A percentile compares a stretch with the other conserved stretches of the same genome.
These are phyloP conservation scores for Progne subis DNA, from an alignment of 2,113 vertebrate genomes.

Conservation along the genomic window DNA sequence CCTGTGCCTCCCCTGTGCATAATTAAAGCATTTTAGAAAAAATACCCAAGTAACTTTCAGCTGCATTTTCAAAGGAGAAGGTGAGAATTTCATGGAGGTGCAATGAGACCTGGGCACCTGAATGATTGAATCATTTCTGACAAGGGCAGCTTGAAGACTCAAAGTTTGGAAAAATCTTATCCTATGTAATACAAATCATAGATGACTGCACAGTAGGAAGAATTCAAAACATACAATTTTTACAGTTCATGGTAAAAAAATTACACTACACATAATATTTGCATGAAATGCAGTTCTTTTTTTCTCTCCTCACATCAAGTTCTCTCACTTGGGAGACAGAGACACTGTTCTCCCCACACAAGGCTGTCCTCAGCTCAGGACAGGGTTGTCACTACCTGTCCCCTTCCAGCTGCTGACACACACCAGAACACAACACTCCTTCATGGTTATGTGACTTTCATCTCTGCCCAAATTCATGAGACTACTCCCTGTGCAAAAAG, in stretches of 20 bases:
- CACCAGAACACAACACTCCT: background rate
- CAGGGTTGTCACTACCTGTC: background rate
- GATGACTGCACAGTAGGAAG: background rate
- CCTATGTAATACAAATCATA: background rate
- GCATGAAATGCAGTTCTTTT: background rate
- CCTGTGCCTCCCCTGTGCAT: background rate
- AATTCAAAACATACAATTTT: background rate
- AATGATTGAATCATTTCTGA: background rate
- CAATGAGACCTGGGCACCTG: background rate
- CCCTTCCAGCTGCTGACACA: background rate
- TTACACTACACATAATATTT: rapidly evolving
- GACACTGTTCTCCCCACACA: rapidly evolving
- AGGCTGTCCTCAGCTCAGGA: background rate
- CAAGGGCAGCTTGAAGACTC: background rate
- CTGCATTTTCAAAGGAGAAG: background rate
- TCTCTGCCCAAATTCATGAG: background rate
- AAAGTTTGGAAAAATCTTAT: background rate
- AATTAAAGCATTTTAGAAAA: background rate
- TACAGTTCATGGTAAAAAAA: background rate
- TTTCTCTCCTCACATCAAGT: background rate
- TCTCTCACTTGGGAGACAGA: background rate
- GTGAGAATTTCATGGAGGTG: background rate
- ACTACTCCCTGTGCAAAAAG: background rate
- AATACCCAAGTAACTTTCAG: background rate
- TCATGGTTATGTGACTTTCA: background rate